Base-by-base conservation (phyloP, 2,113 vertebrate species). In the Ciconia maguari region DNA sequence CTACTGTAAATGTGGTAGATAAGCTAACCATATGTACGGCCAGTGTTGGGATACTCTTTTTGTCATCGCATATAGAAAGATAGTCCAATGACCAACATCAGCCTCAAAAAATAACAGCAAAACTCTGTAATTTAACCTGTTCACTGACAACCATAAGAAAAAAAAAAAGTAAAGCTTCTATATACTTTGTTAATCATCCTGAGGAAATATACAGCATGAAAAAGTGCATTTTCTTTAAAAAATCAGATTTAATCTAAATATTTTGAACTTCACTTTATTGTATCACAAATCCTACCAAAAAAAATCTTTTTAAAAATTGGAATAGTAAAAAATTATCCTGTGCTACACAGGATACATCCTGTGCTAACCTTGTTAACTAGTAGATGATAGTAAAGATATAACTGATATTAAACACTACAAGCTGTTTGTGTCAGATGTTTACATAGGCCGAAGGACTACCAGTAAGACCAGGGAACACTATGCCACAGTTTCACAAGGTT, bases 1-100 rank as follows among this genome's bases (percentile, higher is more conserved):
- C 70, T 77, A 29, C 51, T 61, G 94, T 94, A 94, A 91, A 96
- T 83, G 64, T 91, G 80, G 64, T 83, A 93, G 90, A 69, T 42
- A 92, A 76, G 41, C 76, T 86, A 94, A 94, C 29, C n/a, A 1
- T 71, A 44, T 49, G 58, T 62, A 94, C 84, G 81, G 90, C 42
- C 70, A 88, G 34, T 46, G 72, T 42, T 92, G 62, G 72, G 46
- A 91, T 90, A 80, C 41, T 75, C 70, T 80, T 95, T 57, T 90
- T 89, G 68, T 96, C 93, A 95, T 95, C 4, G 4, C 24, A 80
- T 64, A 78, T 32, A 68, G 90, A 96, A 93, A 89, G 68, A 74
- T 44, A 80, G 91, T 87, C 70, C 55, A 90, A 2, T 3, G 32
- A 87, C 81, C 74, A 96, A 58, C 76, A 90, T 55, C 79, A 95